Evolutionary conservation across 2,113 vertebrate genomes (phyloP), one percentile per base, ranked within the genome.

Genomic region (Amphiprion ocellaris): DNA sequence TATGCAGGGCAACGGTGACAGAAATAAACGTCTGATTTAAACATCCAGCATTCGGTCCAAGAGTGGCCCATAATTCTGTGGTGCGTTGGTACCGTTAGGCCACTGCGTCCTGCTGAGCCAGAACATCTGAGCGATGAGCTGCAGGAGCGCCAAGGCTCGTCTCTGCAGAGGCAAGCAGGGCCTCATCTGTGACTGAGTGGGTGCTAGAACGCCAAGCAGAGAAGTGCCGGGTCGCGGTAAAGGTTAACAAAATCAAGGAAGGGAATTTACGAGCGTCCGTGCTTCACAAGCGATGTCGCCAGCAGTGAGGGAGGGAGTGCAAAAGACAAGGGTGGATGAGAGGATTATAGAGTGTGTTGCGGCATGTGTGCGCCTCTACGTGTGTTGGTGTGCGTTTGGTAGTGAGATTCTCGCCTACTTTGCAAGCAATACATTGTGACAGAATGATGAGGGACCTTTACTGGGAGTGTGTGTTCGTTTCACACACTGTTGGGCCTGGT

Each of bases 191-290:
- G 93, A 93, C 83, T 88, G 93, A 93, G 88, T 93, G 90, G 87
- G 88, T 90, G 92, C 87, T 66, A 89, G 81, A 89, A 92, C 83
- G 88, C 86, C 87, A 58, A 85, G 86, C 77, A 65, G 86, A 86
- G 82, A 92, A 89, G 93, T 91, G 92, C 75, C 26, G 83, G 93
- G 92, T 93, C 90, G 87, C 79, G n/a, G 86, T 63, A 87, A 87
- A 93, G 92, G 91, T 93, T 93, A 93, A 92, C 84, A 89, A 93
- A 94, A 94, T 94, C 86, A 91, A 84, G 89, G 87, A 90, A 24
- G 88, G 90, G 92, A 93, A 94, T 94, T 94, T 94, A 92, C 90
- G 90, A 90, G 86, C 82, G 77, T 70, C 77, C 85, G 81, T 88
- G 86, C 76, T 84, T 86, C 83, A 85, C 87, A 33, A 79, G 91